Percentiles rank a stretch among this genome's conserved stretches.
These are phyloP conservation scores for Timema podura DNA, from an alignment of 2,888 invertebrate genomes.

Conservation along the genomic window DNA sequence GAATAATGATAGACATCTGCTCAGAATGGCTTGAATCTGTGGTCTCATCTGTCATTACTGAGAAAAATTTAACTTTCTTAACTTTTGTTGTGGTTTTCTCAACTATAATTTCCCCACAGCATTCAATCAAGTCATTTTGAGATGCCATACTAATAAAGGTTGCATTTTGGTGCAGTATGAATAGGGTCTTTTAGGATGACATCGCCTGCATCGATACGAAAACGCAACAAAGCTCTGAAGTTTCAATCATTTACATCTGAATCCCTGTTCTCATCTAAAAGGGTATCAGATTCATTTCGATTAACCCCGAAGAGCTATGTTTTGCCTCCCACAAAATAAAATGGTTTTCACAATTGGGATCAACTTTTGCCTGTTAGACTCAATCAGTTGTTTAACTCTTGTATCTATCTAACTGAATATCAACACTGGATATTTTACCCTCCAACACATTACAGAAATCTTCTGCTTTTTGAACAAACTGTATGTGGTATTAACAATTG, in stretches of 20 bases:
- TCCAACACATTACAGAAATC: slow-evolving; percentile 7
- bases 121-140: slow-evolving; percentile 8
- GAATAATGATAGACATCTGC: background rate
- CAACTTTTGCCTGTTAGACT: background rate
- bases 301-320: background rate
- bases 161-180: slow-evolving; percentile 4
- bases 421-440: slow-evolving; percentile 9
- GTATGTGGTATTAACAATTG: background rate
- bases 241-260: slow-evolving; percentile 5
- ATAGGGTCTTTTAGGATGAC: background rate
- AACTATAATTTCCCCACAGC: background rate
- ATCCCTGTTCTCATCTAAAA: background rate
- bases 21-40: slow-evolving; percentile 10
- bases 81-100: background rate
- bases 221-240: slow-evolving; percentile 8
- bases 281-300: background rate
- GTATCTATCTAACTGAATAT: slow-evolving; percentile 11
- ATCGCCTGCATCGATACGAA: slow-evolving; percentile 6
- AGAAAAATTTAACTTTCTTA: slow-evolving; percentile 5
- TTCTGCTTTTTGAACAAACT: background rate
- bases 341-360: background rate
- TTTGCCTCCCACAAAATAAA: slow-evolving; percentile 10
- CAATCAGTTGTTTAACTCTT: background rate
- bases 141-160: background rate
- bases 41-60: background rate